Base-by-base conservation (phyloP, 2,888 invertebrate genomes). In the Prenolepis imparis region DNA sequence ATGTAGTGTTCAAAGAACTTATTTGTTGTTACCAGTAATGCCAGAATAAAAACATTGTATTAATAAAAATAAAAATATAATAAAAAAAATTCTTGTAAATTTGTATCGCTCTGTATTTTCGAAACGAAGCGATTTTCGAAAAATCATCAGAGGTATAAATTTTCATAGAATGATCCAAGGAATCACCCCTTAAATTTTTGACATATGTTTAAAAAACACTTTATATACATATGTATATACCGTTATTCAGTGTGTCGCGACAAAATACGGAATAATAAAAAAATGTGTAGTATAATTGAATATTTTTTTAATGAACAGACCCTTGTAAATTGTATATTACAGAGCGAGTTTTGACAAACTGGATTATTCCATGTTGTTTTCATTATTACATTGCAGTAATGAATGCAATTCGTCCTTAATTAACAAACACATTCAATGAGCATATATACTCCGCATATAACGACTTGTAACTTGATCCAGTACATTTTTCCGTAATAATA, bases 391-490 rank as follows among this genome's bases (percentile, higher is more conserved):
- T 52, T 28, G 44, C 36, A 28, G 44, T 48, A 61, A 72, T 48
- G 72, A 80, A 80, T 61, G 59, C 68, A 41, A 57, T 41, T 41
- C 57, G 32, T 57, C 21, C 57, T 70, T 80, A 80, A 80, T 80
- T 72, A 80, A 80, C 59, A 36, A 80, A 72, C 3, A 44, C 36
- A 78, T 77, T 77, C 57, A 77, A 77, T 39, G 44, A 70, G 21
- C 39, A 11, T 39, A 28, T 57, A 11, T 39, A 28, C 44, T 57
- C 15, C 11, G 41, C 57, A 32, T 57, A 55, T 59, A n/a, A 32
- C 57, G 11, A 21, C 28, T 12, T 70, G 36, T 59, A 44, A 70
- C 55, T 70, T 15, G 52, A 18, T 52, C 12, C 18, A 32, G 11
- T 12, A 61, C 6, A 48, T 80, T 80, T 80, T 80, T 80, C 12